Conservation (phyloP, 2,797 vertebrate genomes). For the Basileuterus tristriatus region DNA sequence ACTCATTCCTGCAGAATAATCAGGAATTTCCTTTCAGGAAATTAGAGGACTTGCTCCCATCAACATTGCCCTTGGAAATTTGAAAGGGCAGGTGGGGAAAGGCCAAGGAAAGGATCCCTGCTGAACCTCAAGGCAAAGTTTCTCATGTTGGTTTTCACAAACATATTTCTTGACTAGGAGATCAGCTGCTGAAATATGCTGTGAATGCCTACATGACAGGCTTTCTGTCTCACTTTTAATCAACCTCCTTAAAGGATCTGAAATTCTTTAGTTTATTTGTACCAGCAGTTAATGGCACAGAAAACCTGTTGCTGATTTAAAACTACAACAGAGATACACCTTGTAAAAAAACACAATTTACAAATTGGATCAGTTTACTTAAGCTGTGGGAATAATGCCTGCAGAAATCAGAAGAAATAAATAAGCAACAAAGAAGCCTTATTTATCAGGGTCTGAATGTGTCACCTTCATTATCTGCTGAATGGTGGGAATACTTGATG, state of each 20-base stretch:
- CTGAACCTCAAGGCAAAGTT: background rate
- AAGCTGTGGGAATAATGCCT: background rate
- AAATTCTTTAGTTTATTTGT: background rate
- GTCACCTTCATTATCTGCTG: slow-evolving; percentile 82
- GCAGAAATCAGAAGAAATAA: background rate
- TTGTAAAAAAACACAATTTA: background rate
- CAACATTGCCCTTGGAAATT: background rate
- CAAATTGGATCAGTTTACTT: background rate
- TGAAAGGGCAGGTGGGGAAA: background rate
- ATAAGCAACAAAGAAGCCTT: background rate
- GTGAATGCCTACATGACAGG: background rate
- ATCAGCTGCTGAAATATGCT: background rate
- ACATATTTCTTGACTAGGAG: background rate
- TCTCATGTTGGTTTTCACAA: background rate
- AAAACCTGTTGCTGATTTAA: background rate
- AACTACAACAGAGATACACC: background rate
- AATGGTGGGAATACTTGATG: slow-evolving; percentile 80
- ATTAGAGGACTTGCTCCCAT: background rate
- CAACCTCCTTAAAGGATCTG: background rate
- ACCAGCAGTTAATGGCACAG: background rate
- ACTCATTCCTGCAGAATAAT: background rate
- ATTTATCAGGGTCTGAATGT: background rate
- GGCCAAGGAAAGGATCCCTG: background rate
- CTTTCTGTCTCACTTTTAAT: background rate
- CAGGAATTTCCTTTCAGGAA: slow-evolving; percentile 54